phyloP scores from a whole-genome alignment of 64 coral and sea anemone species.

The Montipora foliosa region DNA sequence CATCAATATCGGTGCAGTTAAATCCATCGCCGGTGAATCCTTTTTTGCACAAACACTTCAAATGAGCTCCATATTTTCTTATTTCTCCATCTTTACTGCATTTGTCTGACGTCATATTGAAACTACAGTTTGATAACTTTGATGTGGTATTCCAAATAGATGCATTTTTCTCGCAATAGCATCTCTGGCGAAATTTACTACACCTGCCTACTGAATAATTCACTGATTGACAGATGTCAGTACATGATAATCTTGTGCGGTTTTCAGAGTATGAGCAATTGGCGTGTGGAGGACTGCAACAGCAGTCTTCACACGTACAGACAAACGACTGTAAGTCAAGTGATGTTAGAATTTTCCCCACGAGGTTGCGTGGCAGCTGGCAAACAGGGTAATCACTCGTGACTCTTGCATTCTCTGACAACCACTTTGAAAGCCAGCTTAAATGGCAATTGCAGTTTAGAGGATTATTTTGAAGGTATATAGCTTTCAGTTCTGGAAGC shows the following conservation, averaged over 20 bases:
- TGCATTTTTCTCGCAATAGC: background rate
- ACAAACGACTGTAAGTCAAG: constrained; percentile 27
- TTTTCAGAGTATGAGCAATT: constrained; percentile 30
- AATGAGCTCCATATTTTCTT: constrained; percentile 15
- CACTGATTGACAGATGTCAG: background rate
- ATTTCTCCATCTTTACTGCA: constrained; percentile 47
- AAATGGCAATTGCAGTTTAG: constrained; percentile 51
- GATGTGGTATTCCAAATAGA: too few species aligned
- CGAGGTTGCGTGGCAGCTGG: constrained; percentile 6
- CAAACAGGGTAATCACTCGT: background rate
- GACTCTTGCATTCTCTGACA: background rate
- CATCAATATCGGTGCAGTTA: constrained; percentile 45
- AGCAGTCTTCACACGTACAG: constrained; percentile 30
- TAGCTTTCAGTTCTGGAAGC: background rate
- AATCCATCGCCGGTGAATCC: constrained; percentile 52
- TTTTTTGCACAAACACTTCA: constrained; percentile 34
- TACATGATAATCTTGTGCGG: background rate
- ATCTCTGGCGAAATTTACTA: background rate
- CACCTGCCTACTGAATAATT: background rate
- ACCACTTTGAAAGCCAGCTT: constrained; percentile 26
- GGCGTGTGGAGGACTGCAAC: background rate
- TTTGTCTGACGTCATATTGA: constrained; percentile 42
- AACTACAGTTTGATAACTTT: constrained; percentile 38
- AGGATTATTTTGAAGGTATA: constrained; percentile 42
- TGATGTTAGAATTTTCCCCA: background rate